Base-by-base conservation (phyloP, 2,888 invertebrate genomes). In the Apamea monoglypha region DNA sequence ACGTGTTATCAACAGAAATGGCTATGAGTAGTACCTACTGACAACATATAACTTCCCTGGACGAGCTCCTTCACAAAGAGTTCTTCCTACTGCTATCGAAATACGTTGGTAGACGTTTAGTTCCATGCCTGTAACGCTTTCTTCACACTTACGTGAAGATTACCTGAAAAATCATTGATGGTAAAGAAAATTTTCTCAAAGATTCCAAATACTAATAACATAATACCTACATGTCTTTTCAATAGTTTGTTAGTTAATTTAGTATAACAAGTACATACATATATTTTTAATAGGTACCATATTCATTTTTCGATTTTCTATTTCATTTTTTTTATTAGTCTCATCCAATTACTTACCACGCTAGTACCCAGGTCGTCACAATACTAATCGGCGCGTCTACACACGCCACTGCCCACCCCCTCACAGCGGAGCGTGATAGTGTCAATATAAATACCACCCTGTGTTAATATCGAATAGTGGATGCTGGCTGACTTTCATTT, bases 361-460 rank as follows among this genome's bases (percentile, higher is more conserved):
- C 56, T 14, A 44, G 86, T 74, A 81, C 80, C 53, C 76, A 47
- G 69, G 63, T 74, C 86, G 78, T 87, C 85, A 80, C 80, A 71
- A 83, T 79, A 79, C 67, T 86, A 86, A 84, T 84, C 86, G 73
- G 56, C 50, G 32, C 64, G 67, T 21, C 40, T 40, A 56, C 80
- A 74, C 82, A 75, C 88, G 78, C 77, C 87, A 78, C 87, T 88
- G 88, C 88, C 32, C 79, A 80, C 88, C 88, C 87, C 82, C 68
- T 78, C 78, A 78, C 77, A 85, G 83, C 70, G 61, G 16, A 82
- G 87, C 89, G 89, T 89, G 90, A 86, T 89, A 87, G 87, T 88
- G 90, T 88, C 89, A 89, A 89, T 90, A 89, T 85, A 90, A 89
- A 88, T 88, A 88, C 85, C 69, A 81, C 79, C 86, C 84, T 63